Percentiles rank a stretch among this genome's conserved stretches.
Conservation (phyloP, 2,888 invertebrate genomes). For the Clitarchus hookeri region DNA sequence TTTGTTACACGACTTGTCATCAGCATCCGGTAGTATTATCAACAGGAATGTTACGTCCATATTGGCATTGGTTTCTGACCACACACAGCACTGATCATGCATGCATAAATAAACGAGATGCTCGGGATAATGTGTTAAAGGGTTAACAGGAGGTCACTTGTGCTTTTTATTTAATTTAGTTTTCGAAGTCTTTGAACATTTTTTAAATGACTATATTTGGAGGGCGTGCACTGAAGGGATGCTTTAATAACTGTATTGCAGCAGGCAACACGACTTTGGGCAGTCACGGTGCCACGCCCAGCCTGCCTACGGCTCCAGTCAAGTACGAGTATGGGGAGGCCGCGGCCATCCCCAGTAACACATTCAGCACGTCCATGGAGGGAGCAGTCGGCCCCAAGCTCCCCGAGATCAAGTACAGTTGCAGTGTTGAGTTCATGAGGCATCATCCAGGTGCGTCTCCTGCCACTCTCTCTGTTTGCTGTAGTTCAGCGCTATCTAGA, state of each 20-base stretch:
- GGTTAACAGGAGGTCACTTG: too few relatives aligned
- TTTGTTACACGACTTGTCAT: too few relatives aligned
- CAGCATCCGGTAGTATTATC: too few relatives aligned
- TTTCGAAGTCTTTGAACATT: neutral
- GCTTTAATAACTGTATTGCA: neutral
- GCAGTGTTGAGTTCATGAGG: conserved; percentile 66
- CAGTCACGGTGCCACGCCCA: conserved; percentile 40
- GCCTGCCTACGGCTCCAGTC: conserved; percentile 49
- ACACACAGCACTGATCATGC: too few relatives aligned
- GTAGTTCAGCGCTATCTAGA: too few relatives aligned
- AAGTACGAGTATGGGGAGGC: conserved; percentile 63
- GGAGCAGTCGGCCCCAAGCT: conserved; percentile 60
- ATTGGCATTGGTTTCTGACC: too few relatives aligned
- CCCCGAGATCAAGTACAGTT: conserved; percentile 70
- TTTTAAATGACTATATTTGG: neutral
- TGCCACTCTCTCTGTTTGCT: too few relatives aligned
- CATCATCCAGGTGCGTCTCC: conserved; percentile 47
- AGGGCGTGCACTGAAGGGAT: neutral
- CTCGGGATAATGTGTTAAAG: too few relatives aligned
- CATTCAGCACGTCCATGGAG: conserved; percentile 53
- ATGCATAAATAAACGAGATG: too few relatives aligned
- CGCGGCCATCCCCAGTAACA: conserved; percentile 52
- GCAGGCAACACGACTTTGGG: conserved; percentile 40
- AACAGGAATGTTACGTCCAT: too few relatives aligned
- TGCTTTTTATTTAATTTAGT: too few relatives aligned